Evolutionary conservation across 1,140 invertebrate genomes (phyloP), one percentile per base, ranked within the genome.

Genomic region (Colletes latitarsis): DNA sequence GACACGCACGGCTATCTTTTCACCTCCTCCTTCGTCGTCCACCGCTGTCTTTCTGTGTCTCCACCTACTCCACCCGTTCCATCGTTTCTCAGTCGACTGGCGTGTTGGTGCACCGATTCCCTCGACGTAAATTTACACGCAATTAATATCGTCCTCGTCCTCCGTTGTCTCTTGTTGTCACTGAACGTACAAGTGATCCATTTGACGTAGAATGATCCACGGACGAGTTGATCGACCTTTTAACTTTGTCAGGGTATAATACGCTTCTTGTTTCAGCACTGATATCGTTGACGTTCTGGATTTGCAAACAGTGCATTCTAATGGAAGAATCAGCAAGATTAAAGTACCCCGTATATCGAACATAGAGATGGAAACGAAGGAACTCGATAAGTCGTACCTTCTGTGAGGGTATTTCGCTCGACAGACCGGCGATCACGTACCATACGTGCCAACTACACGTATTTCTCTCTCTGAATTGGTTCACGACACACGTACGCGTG

Each of bases 401-500:
- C 55, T 60, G 68, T 55, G 62, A 77, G 41, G 66, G 55, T 80
- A 84, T 82, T 78, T 84, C 81, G 74, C 78, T 69, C 55, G 49
- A 67, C 52, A 77, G 82, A 78, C 67, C 30, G 57, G 66, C 62
- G 60, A 83, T 87, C 89, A 90, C 89, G 89, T 90, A 89, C 81
- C 69, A 76, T 68, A 82, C 85, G 83, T 83, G 87, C 87, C 84
- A 88, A 90, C 83, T 84, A 82, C 80, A 55, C 75, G 68, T 81
- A 85, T 86, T 89, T 85, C 77, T 87, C 75, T 85, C 82, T 83
- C 60, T 69, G 46, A 39, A 58, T 57, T 57, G 53, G 55, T 58
- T 74, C 66, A 8, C 58, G 5, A 5, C n/a, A 83, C 83, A 86
- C 70, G 84, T 78, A 78, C 83, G 81, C 9, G 52, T 76, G 60